A percentile compares a stretch with the other conserved stretches of the same genome.
Conservation (phyloP, 2,888 invertebrate species). For the Itoplectis maculator region DNA sequence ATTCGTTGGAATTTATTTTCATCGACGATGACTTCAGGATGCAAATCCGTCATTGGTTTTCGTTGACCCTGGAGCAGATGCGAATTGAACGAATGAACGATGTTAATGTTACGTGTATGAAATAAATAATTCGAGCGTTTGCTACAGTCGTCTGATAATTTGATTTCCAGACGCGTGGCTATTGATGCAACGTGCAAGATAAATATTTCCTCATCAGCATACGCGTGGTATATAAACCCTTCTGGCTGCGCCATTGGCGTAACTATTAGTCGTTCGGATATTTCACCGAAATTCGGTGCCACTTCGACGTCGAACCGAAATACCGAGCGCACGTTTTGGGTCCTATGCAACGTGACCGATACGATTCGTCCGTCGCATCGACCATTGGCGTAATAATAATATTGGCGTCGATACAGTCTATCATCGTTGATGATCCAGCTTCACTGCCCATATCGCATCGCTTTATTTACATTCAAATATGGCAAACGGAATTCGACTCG, state of each 20-base stretch:
- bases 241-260: conserved; percentile 1
- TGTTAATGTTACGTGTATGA: conserved; percentile 10
- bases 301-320: conserved; percentile 28
- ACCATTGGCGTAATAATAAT: conserved; percentile 64
- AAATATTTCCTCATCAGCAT: conserved; percentile 42
- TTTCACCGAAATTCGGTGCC: conserved; percentile 26
- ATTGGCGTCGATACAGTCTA: background rate
- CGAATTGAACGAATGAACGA: conserved; percentile 1
- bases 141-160: conserved; percentile 15
- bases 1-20: background rate
- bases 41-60: background rate
- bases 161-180: conserved; percentile 40
- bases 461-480: background rate
- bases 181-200: conserved; percentile 45
- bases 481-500: background rate
- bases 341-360: conserved; percentile 68
- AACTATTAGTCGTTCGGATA: background rate
- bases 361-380: conserved; percentile 56
- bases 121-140: background rate
- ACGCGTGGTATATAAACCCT: background rate
- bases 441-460: background rate
- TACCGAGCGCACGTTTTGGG: conserved; percentile 2
- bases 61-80: background rate
- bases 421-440: background rate
- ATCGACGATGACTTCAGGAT: background rate